Evolutionary conservation across 2,797 vertebrate genomes (phyloP).

Genomic region (Phylloscopus collybita): DNA sequence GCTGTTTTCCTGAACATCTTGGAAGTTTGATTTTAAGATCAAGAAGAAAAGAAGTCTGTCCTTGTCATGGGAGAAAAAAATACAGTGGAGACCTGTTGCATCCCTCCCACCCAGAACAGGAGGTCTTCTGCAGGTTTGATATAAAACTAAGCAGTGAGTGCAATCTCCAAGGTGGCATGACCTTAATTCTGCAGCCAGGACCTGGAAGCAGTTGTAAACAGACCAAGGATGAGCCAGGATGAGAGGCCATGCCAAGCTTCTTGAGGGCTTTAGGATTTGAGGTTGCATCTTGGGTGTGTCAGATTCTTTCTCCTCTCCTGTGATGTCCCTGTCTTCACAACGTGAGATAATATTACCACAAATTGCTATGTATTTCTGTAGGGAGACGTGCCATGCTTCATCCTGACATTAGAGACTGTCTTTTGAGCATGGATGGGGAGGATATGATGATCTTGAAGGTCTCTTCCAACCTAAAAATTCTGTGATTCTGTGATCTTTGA

Average conservation of each 20-base stretch:
- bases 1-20: background rate
- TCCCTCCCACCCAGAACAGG: background rate
- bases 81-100: background rate
- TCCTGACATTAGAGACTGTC: background rate
- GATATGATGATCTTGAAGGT: background rate
- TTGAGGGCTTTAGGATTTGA: background rate
- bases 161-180: background rate
- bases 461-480: no score
- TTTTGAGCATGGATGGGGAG: background rate
- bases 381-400: background rate
- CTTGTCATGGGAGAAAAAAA: background rate
- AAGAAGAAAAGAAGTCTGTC: background rate
- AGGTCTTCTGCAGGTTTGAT: background rate
- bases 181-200: background rate
- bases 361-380: background rate
- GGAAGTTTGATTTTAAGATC: background rate
- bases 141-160: background rate
- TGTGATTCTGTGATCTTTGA: background rate
- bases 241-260: background rate
- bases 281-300: background rate
- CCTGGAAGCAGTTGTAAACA: background rate
- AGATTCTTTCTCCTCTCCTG: background rate
- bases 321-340: background rate
- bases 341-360: background rate
- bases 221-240: background rate